These are phyloP conservation scores for Polypterus senegalus DNA, from an alignment of 2,113 vertebrate genomes.

Conservation along the genomic window DNA sequence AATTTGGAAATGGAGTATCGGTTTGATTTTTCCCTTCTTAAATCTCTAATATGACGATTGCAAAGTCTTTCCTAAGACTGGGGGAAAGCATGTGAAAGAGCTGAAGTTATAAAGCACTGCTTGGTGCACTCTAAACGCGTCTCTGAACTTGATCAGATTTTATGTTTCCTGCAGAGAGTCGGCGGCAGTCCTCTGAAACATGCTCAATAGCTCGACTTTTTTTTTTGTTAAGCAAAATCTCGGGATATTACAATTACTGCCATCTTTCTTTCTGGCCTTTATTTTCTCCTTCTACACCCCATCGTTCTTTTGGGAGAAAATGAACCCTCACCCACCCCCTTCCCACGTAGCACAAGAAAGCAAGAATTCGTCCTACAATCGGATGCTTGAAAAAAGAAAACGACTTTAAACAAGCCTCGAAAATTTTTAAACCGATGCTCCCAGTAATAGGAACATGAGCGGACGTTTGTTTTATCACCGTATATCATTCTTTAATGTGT, in stretches of 20 bases:
- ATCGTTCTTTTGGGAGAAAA: constrained; percentile 50
- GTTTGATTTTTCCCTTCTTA: constrained; percentile 41
- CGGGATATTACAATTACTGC: constrained; percentile 72
- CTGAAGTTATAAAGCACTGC: constrained; percentile 78
- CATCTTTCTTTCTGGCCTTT: constrained; percentile 69
- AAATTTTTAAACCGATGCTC: no score
- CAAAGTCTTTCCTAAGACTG: constrained; percentile 61
- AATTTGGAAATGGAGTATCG: constrained; percentile 42
- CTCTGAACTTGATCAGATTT: constrained; percentile 98
- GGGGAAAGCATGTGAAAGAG: constrained; percentile 64
- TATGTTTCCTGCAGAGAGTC: constrained; percentile 86
- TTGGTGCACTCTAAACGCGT: constrained; percentile 73
- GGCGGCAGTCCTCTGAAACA: constrained; percentile 64
- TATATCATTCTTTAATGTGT: no score
- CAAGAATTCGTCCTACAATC: constrained; percentile 21
- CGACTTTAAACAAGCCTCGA: no score
- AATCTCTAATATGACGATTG: constrained; percentile 69
- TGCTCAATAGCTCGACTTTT: constrained; percentile 62
- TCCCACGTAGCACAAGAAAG: constrained; percentile 36
- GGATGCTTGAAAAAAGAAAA: no score
- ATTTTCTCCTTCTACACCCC: constrained; percentile 52
- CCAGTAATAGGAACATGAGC: no score
- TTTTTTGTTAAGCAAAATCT: constrained; percentile 44
- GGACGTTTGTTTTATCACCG: no score
- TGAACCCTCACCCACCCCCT: constrained; percentile 15